phyloP scores from a whole-genome alignment of 2,113 vertebrate genomes.

The Spheniscus mendiculus region DNA sequence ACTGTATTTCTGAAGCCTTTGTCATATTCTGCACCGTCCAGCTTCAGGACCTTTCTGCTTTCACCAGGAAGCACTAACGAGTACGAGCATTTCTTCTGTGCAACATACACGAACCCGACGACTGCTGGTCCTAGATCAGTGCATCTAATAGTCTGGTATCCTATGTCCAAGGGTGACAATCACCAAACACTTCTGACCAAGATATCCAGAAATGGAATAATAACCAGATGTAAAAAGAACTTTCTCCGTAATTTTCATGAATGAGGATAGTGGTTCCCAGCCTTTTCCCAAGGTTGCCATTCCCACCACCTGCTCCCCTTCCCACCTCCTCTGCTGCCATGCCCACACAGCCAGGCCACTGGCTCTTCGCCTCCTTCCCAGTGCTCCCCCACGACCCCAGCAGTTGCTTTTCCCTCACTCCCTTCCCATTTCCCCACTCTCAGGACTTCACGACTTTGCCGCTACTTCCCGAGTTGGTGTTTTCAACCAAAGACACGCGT shows the following conservation, averaged over 20 bases:
- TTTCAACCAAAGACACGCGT: neutral
- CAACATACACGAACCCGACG: fast-evolving
- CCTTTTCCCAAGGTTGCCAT: neutral
- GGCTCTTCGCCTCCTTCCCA: neutral
- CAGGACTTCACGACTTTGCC: neutral
- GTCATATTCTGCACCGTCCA: neutral
- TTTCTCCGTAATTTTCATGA: neutral
- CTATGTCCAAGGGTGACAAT: neutral
- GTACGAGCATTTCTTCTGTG: neutral
- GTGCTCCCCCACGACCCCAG: neutral
- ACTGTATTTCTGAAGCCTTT: neutral
- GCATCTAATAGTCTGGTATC: neutral
- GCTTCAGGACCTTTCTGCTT: neutral
- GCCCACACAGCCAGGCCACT: neutral
- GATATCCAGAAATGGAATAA: neutral
- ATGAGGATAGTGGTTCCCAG: neutral
- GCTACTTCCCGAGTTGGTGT: neutral
- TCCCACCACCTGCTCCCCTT: neutral
- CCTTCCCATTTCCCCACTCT: neutral
- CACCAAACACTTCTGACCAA: neutral
- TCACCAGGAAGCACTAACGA: neutral
- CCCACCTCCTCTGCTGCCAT: neutral
- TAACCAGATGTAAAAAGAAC: neutral
- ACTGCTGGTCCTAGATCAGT: neutral
- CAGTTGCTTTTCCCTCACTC: neutral